Percentiles rank a stretch among this genome's conserved stretches.
Conservation (phyloP, 2,888 invertebrate genomes). For the Homarus gammarus region DNA sequence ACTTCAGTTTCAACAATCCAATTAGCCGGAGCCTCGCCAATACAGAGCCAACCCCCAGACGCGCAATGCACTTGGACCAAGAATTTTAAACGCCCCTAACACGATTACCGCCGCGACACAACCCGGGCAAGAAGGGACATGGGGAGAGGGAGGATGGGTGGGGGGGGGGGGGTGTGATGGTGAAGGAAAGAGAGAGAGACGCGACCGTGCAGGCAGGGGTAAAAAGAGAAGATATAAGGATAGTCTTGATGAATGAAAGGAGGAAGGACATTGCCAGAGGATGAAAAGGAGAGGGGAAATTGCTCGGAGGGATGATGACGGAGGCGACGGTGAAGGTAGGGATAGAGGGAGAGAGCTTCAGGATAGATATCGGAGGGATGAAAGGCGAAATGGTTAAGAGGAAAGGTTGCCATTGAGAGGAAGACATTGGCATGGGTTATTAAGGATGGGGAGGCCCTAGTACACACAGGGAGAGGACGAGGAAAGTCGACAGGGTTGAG, state of each 20-base stretch:
- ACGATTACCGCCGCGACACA: conserved; percentile 21
- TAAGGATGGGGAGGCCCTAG: too few species aligned
- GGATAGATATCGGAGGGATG: too few species aligned
- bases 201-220: background rate
- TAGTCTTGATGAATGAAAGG: too few species aligned
- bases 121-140: background rate
- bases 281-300: background rate
- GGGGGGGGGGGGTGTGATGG: background rate
- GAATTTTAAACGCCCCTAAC: conserved; percentile 19
- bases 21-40: conserved; percentile 6
- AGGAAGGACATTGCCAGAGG: background rate
- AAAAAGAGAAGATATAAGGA: background rate
- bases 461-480: too few species aligned
- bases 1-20: conserved; percentile 26
- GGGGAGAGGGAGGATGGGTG: background rate
- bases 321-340: too few species aligned
- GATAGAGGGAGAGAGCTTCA: too few species aligned
- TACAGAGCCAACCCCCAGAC: background rate
- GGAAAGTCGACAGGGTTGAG: too few species aligned
- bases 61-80: background rate
- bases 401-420: too few species aligned
- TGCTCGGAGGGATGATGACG: too few species aligned
- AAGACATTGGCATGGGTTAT: too few species aligned
- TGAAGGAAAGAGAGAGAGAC: background rate
- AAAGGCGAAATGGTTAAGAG: too few species aligned